Evolutionary conservation across 2,113 vertebrate genomes (phyloP).

Genomic region (Laticauda colubrina): DNA sequence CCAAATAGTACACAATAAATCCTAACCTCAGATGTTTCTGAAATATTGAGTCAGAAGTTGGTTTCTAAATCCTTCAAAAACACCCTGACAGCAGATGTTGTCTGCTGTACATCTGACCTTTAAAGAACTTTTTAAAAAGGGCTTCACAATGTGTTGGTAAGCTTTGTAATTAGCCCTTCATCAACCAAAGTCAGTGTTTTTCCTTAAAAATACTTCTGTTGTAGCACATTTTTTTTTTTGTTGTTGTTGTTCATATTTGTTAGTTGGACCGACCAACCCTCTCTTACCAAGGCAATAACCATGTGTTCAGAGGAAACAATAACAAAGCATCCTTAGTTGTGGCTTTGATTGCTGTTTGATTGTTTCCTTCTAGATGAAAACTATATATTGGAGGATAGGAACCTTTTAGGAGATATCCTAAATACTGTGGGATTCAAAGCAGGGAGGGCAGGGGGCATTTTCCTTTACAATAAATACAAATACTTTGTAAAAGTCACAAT

Average conservation of each 20-base stretch:
- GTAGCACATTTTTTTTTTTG: neutral
- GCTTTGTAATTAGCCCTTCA: neutral
- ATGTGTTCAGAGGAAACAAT: neutral
- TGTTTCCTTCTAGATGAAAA: neutral
- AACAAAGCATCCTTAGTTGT: neutral
- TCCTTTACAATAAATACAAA: neutral
- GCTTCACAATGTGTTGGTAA: neutral
- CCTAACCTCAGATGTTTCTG: neutral
- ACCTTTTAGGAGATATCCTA: neutral
- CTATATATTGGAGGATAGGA: neutral
- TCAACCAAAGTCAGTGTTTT: neutral
- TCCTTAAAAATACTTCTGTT: neutral
- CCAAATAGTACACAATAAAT: neutral
- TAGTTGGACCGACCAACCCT: neutral
- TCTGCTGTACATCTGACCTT: neutral
- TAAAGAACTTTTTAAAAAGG: neutral
- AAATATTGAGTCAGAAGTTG: neutral
- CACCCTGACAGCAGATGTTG: neutral
- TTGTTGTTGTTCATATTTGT: neutral
- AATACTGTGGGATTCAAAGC: slow-evolving; percentile 13
- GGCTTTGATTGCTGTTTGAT: neutral
- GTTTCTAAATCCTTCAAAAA: neutral
- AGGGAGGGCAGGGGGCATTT: neutral
- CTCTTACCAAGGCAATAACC: neutral
- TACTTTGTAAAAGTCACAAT: neutral